phyloP scores from a whole-genome alignment of 2,888 invertebrate genomes.

The Lepidonotus clava region DNA sequence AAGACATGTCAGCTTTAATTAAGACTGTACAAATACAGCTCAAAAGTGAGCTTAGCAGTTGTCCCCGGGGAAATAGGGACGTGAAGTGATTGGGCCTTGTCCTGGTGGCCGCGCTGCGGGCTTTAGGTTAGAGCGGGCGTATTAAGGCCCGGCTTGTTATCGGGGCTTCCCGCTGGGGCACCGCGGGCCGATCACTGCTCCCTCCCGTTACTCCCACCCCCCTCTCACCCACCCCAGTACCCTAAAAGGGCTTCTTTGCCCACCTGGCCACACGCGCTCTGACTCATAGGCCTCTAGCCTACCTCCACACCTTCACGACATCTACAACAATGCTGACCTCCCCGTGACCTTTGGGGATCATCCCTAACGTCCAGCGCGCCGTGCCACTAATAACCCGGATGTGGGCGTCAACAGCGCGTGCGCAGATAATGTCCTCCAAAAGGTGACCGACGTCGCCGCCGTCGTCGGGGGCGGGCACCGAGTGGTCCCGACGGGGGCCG shows the following conservation, averaged over 20 bases:
- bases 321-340: not conserved
- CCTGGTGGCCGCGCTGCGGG: not conserved
- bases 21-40: constrained; percentile 42
- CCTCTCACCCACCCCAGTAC: not conserved
- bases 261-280: not conserved
- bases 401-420: constrained; percentile 40
- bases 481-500: not conserved
- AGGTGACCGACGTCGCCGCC: not conserved
- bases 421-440: constrained; percentile 43
- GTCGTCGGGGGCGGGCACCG: not conserved
- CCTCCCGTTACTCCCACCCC: not conserved
- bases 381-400: constrained; percentile 34
- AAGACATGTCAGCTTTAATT: constrained; percentile 37
- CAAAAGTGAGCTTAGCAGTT: constrained; percentile 37
- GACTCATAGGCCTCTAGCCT: not conserved
- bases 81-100: constrained; percentile 22
- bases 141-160: not conserved
- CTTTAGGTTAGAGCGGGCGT: constrained; percentile 7
- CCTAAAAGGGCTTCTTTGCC: not conserved
- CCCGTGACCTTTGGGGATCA: constrained; percentile 16
- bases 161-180: constrained; percentile 18
- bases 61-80: constrained; percentile 41
- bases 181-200: not conserved
- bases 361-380: constrained; percentile 20
- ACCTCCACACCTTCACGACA: not conserved